Evolutionary conservation across 2,113 vertebrate genomes (phyloP).

Genomic region (Tautogolabrus adspersus): DNA sequence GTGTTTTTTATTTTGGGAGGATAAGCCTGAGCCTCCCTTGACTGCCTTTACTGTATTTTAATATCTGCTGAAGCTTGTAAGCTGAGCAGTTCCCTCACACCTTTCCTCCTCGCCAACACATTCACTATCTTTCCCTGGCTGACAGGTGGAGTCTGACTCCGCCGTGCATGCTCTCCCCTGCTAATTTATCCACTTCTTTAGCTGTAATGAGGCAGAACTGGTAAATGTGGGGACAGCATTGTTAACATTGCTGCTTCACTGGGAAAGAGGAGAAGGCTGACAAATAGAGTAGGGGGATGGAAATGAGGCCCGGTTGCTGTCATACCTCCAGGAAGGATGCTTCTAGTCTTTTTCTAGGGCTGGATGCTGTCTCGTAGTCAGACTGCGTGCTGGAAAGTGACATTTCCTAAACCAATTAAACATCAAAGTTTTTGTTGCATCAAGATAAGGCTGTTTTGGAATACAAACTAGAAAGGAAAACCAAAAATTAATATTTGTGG

Average conservation of each 20-base stretch:
- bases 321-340: slow-evolving; percentile 71
- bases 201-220: slow-evolving; percentile 84
- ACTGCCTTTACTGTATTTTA: slow-evolving; percentile 46
- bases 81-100: slow-evolving; percentile 51
- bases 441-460: slow-evolving; percentile 55
- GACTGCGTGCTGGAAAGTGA: slow-evolving; percentile 47
- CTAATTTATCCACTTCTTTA: slow-evolving; percentile 82
- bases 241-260: slow-evolving; percentile 82
- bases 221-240: slow-evolving; percentile 82
- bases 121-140: slow-evolving; percentile 58
- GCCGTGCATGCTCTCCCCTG: slow-evolving; percentile 70
- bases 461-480: slow-evolving; percentile 39
- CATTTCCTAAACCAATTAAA: slow-evolving; percentile 77
- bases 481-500: slow-evolving; percentile 20
- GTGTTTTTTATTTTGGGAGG: not conserved
- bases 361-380: slow-evolving; percentile 58
- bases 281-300: slow-evolving; percentile 67
- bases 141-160: slow-evolving; percentile 71
- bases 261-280: slow-evolving; percentile 68
- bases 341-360: slow-evolving; percentile 60
- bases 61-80: slow-evolving; percentile 48
- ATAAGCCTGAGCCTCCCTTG: slow-evolving; percentile 23
- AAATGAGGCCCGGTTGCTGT: slow-evolving; percentile 74
- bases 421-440: slow-evolving; percentile 60
- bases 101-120: slow-evolving; percentile 41